Percentiles rank a stretch among this genome's conserved stretches.
phyloP scores from a whole-genome alignment of 2,797 vertebrate genomes.

The Danio albolineatus region DNA sequence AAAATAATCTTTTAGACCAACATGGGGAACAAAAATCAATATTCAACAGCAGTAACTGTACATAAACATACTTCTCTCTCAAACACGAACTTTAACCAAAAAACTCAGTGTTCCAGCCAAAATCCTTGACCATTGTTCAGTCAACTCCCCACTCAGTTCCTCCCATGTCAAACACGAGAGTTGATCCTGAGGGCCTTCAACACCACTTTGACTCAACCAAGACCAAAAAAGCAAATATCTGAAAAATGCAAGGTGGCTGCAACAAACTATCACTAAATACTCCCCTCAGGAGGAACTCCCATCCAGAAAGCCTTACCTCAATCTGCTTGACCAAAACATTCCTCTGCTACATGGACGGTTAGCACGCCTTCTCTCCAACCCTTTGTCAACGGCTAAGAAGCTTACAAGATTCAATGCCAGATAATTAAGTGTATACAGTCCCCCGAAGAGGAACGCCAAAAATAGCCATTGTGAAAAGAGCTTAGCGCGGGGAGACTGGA shows the following conservation, averaged over 20 bases:
- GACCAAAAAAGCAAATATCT: background rate
- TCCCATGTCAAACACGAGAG: background rate
- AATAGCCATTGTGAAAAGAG: conserved; percentile 62
- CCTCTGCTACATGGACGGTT: conserved; percentile 19
- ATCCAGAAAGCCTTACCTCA: background rate
- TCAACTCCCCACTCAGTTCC: background rate
- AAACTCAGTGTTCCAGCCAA: background rate
- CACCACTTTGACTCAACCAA: background rate
- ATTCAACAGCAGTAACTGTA: too few species aligned
- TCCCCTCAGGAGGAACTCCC: background rate
- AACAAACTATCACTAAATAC: background rate
- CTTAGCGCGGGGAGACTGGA: conserved; percentile 40
- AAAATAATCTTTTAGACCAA: too few species aligned
- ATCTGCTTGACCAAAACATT: conserved; percentile 26
- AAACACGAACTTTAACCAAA: background rate
- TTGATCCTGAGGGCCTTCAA: background rate
- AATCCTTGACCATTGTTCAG: background rate
- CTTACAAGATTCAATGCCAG: conserved; percentile 59
- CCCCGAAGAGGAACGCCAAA: conserved; percentile 51
- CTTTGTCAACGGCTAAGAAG: conserved; percentile 55
- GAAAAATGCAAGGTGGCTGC: conserved; percentile 3
- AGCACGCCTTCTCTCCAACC: conserved; percentile 43
- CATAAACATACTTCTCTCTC: background rate
- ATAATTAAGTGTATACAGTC: conserved; percentile 64
- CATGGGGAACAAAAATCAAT: too few species aligned